Evolutionary conservation across 1,140 invertebrate species (phyloP).

Genomic region (Diabrotica undecimpunctata): DNA sequence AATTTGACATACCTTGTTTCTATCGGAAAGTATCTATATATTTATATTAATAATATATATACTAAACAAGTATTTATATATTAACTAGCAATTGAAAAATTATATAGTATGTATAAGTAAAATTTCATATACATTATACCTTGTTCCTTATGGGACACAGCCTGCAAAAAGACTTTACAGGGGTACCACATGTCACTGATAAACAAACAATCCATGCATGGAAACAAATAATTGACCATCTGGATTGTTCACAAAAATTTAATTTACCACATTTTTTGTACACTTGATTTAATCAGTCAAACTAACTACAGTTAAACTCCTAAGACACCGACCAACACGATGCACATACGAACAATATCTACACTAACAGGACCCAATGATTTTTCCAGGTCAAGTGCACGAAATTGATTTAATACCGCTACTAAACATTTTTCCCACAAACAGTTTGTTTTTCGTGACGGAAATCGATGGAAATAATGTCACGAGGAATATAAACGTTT

Average conservation of each 20-base stretch:
- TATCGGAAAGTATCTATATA: too few relatives aligned
- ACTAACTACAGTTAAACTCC: too few relatives aligned
- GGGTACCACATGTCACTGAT: conserved; percentile 37
- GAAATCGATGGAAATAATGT: conserved; percentile 8
- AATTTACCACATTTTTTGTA: too few relatives aligned
- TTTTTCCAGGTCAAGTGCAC: conserved; percentile 13
- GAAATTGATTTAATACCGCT: conserved; percentile 5
- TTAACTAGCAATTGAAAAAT: too few relatives aligned
- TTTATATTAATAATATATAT: too few relatives aligned
- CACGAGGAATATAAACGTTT: background rate
- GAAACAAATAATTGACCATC: background rate
- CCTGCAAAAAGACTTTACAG: conserved; percentile 38
- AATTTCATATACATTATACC: conserved; percentile 10
- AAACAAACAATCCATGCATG: background rate
- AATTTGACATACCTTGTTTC: too few relatives aligned
- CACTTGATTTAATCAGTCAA: too few relatives aligned
- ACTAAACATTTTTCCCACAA: background rate
- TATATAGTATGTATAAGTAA: too few relatives aligned
- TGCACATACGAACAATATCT: too few relatives aligned
- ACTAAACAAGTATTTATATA: too few relatives aligned
- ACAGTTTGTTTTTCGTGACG: background rate
- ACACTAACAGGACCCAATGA: background rate
- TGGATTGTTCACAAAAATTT: too few relatives aligned
- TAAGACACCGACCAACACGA: too few relatives aligned
- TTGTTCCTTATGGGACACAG: conserved; percentile 24